These are phyloP conservation scores for Chromis chromis DNA, from an alignment of 2,797 vertebrate species.

Conservation along the genomic window DNA sequence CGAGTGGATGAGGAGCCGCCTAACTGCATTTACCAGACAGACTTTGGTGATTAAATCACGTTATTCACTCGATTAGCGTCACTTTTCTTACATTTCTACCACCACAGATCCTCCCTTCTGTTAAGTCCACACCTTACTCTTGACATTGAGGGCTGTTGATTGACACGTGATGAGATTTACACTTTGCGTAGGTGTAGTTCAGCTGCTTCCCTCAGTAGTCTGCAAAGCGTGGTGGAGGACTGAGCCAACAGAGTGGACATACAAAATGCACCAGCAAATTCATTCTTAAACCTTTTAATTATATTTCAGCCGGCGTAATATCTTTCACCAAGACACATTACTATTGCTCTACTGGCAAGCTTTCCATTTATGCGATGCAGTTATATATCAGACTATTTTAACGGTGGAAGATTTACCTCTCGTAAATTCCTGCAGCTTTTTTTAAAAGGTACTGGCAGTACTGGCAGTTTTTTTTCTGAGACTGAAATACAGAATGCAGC, in stretches of 20 bases:
- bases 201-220: background rate
- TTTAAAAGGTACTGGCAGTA: background rate
- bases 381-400: background rate
- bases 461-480: background rate
- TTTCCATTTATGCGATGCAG: background rate
- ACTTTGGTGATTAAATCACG: slow-evolving; percentile 39
- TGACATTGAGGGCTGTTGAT: slow-evolving; percentile 24
- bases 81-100: slow-evolving; percentile 44
- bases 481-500: no score
- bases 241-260: background rate
- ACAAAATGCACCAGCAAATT: background rate
- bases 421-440: no score
- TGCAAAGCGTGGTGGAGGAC: background rate
- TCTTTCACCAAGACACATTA: background rate
- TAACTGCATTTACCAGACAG: slow-evolving; percentile 55
- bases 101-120: slow-evolving; percentile 27
- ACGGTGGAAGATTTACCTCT: background rate
- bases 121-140: slow-evolving; percentile 42
- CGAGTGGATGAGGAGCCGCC: slow-evolving; percentile 30
- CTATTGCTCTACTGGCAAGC: background rate
- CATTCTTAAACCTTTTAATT: background rate
- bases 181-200: background rate
- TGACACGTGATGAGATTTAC: slow-evolving; percentile 26
- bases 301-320: background rate
- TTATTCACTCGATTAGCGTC: slow-evolving; percentile 60